Base-by-base conservation (phyloP, 1,140 invertebrate species). In the Pantala flavescens region DNA sequence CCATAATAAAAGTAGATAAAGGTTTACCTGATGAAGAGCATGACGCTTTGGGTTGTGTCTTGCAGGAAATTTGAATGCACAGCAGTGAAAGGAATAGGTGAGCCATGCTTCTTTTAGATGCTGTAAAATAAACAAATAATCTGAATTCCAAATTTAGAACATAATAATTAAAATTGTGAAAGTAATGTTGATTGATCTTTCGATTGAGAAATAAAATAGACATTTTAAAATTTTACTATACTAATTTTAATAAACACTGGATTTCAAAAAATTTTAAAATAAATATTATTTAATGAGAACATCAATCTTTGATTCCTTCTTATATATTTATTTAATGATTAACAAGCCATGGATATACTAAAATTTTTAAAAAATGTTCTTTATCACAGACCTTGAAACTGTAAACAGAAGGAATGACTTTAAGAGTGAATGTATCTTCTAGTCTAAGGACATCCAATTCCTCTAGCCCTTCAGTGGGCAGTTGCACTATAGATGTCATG, bases 331-430 rank as follows among this genome's bases (percentile, higher is more conserved):
- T n/a, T n/a, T n/a, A n/a, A n/a, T n/a, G n/a, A n/a, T n/a, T n/a
- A n/a, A n/a, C n/a, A n/a, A n/a, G n/a, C n/a, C n/a, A n/a, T n/a
- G n/a, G n/a, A n/a, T n/a, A n/a, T n/a, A n/a, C n/a, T n/a, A n/a
- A n/a, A n/a, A n/a, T n/a, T n/a, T n/a, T n/a, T n/a, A n/a, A n/a
- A n/a, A n/a, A 63, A 7, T 16, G 49, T 63, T 63, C 12, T 16
- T 3, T 19, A 63, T 1, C 49, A 80, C 82, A 84, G 81, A 90
- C 90, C 82, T 85, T 82, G 78, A 94, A 92, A 79, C 91, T 87
- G 79, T 93, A 90, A 74, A 95, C 90, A 23, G 92, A 93, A 1
- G 93, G 93, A 79, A 96, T 92, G 71, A 89, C 88, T 80, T 90
- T 91, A 73, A 96, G 81, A 0, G 88, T 86, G 16, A 86, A 86